These are phyloP conservation scores for Callinectes sapidus DNA, from an alignment of 2,888 invertebrate genomes.

Conservation along the genomic window DNA sequence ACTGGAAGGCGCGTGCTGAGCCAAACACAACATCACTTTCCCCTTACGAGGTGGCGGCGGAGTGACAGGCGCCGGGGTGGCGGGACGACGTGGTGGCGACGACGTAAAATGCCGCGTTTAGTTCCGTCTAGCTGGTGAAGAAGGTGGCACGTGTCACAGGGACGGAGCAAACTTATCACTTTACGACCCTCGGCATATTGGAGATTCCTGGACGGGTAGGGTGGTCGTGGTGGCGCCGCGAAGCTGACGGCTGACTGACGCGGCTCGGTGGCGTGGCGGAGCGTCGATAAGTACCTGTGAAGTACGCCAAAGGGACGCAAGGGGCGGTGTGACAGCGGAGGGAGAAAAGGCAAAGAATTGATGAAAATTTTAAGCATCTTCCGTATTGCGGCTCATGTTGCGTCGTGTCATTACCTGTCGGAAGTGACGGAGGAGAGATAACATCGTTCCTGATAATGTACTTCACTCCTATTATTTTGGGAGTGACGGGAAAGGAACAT, in stretches of 20 bases:
- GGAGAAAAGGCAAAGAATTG: neutral
- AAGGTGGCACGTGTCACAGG: constrained; percentile 14
- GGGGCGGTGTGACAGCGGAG: neutral
- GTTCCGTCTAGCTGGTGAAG: constrained; percentile 8
- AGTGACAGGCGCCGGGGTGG: constrained; percentile 9
- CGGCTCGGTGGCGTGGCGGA: neutral
- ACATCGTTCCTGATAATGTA: too few species aligned
- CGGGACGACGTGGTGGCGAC: neutral
- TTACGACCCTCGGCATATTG: constrained; percentile 16
- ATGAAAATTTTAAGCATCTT: neutral
- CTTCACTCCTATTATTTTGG: too few species aligned
- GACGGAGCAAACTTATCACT: neutral
- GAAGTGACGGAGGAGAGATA: neutral
- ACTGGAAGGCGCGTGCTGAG: constrained; percentile 19
- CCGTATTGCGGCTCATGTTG: neutral
- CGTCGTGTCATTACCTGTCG: neutral
- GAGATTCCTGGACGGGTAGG: neutral
- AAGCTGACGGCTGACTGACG: neutral
- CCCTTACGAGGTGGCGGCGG: neutral
- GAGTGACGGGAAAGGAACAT: too few species aligned
- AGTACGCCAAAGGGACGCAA: neutral
- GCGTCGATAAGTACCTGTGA: neutral
- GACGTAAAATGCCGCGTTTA: constrained; percentile 20
- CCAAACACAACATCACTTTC: neutral
- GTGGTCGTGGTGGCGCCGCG: neutral